Evolutionary conservation across 2,888 invertebrate genomes (phyloP), one percentile per base, ranked within the genome.

Genomic region (Orthonevra nobilis): DNA sequence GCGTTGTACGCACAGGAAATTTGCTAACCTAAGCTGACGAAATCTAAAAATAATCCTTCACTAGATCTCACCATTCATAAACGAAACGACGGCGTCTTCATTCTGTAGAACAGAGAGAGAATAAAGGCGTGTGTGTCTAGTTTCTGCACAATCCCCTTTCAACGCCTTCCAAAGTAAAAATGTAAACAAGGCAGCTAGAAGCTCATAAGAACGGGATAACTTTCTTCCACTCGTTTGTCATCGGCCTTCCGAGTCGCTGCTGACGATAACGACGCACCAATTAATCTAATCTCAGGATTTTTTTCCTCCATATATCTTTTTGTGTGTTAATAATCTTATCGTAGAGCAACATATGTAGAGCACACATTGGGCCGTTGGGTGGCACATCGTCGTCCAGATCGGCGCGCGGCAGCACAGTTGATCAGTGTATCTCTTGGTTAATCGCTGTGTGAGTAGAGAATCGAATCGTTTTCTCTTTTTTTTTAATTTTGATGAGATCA

Each of bases 181-280:
- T 73, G 79, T 79, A 73, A 79, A 79, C 79, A 79, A 79, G 79
- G 73, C 79, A 68, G 54, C 73, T 79, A 61, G 66, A 66, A 73
- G 66, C 73, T 66, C 56, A 58, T 54, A 66, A 46, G 38, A 17
- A 19, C 32, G 48, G 50, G 50, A 56, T 72, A 63, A 56, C 61
- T 64, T 72, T 72, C 54, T 30, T 77, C 72, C 38, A 10, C 54
- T 70, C 50, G 54, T 79, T 79, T 79, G 60, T 72, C 72, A 66
- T 72, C 77, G 64, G 40, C 58, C n/a, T 60, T 32, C 60, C 23
- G 52, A 56, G 20, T 58, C n/a, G 23, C 52, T 17, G 40, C 17
- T 28, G 46, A 36, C 68, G 40, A 60, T 60, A 61, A 66, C 66
- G 64, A 56, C 66, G 60, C 72, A 56, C 73, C 48, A 79, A 79